Evolutionary conservation across 2,113 vertebrate genomes (phyloP).

Genomic region (Dipodomys stephensi): DNA sequence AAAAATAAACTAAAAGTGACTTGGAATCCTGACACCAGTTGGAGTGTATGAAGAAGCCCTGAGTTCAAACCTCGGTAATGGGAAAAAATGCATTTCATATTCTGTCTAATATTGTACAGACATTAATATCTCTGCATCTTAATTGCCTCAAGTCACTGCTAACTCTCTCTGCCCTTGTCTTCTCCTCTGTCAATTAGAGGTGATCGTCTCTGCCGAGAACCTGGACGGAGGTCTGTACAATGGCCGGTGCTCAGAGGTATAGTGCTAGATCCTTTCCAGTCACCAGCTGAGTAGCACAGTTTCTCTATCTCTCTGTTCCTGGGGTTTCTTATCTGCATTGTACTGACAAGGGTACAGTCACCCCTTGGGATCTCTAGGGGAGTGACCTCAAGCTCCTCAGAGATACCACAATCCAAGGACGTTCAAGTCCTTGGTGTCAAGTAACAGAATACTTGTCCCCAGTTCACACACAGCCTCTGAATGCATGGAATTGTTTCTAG

Average conservation of each 20-base stretch:
- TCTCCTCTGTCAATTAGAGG: background rate
- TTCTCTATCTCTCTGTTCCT: background rate
- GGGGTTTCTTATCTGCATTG: background rate
- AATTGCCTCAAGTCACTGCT: background rate
- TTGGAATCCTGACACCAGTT: too few relatives aligned
- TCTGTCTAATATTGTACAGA: background rate
- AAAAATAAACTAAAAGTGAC: too few relatives aligned
- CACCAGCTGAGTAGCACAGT: fast-evolving
- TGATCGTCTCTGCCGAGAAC: background rate
- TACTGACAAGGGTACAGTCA: background rate
- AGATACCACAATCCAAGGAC: background rate
- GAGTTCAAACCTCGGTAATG: too few relatives aligned
- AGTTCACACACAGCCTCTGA: background rate
- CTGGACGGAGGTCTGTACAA: background rate
- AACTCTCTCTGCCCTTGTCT: background rate
- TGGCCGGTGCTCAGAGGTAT: fast-evolving
- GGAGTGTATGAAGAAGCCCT: too few relatives aligned
- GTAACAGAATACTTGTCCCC: background rate
- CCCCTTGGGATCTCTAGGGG: background rate
- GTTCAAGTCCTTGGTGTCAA: background rate
- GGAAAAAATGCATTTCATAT: background rate
- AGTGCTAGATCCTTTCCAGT: background rate
- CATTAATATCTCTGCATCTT: background rate
- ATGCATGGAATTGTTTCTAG: background rate
- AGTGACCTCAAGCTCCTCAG: background rate